phyloP scores from a whole-genome alignment of 2,888 invertebrate species.

The Yponomeuta evonymella region DNA sequence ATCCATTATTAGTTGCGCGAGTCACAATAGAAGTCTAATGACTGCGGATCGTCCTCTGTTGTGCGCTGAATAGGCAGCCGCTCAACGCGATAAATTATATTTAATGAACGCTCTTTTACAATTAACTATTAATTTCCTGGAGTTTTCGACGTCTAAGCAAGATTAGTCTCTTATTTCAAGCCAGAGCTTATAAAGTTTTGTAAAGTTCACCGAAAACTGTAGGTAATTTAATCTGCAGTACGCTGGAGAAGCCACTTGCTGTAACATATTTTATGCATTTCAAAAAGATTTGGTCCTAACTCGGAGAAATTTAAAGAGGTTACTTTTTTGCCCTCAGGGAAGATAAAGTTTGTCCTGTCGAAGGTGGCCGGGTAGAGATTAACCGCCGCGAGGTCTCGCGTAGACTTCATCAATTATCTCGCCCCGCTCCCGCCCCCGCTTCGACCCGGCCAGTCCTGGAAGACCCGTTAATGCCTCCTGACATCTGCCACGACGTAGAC shows the following conservation, averaged over 20 bases:
- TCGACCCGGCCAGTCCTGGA: conserved; percentile 23
- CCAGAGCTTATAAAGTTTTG: too few relatives aligned
- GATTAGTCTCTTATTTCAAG: neutral
- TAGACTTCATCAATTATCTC: conserved; percentile 63
- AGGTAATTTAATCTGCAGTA: neutral
- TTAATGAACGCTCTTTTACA: conserved; percentile 44
- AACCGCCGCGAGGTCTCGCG: conserved; percentile 47
- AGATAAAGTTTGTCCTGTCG: conserved; percentile 49
- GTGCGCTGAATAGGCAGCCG: conserved; percentile 53
- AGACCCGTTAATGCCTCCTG: conserved; percentile 33
- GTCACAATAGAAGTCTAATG: conserved; percentile 58
- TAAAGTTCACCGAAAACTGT: neutral
- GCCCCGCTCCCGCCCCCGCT: conserved; percentile 28
- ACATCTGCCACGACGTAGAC: conserved; percentile 29
- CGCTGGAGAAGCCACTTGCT: neutral
- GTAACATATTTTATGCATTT: neutral
- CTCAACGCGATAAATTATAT: conserved; percentile 46
- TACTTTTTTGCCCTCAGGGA: conserved; percentile 31
- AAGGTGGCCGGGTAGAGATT: conserved; percentile 45
- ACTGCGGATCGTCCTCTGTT: conserved; percentile 50
- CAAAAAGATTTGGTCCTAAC: neutral
- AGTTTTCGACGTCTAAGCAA: conserved; percentile 30
- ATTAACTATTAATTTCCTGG: conserved; percentile 26
- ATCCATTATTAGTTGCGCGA: conserved; percentile 52
- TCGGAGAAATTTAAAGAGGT: conserved; percentile 24